Evolutionary conservation across 1,140 invertebrate species (phyloP), one percentile per base, ranked within the genome.

Genomic region (Lepidurus packardi): DNA sequence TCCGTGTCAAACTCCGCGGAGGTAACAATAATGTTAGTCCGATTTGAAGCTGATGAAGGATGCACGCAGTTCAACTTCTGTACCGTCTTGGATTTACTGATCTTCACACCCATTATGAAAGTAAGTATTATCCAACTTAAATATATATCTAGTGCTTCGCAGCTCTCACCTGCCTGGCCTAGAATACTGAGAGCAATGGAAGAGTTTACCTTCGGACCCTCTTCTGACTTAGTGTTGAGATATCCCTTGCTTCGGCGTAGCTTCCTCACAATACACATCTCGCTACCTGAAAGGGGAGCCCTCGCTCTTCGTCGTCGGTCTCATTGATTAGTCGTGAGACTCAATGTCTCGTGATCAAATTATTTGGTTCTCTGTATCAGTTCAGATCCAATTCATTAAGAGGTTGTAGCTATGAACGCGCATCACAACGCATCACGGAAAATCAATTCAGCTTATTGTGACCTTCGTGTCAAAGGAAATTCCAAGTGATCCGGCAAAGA

Each of bases 351-450:
- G 16, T n/a, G 16, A 47, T 13, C 53, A 65, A 65, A 65, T 65
- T 65, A 65, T 65, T 65, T 65, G 53, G 53, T 65, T 65, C 13
- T 21, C 53, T 65, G 53, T 65, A 13, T 65, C 53, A 16, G 53
- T 21, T 65, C 16, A 65, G 53, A 16, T 65, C 53, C 53, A 65
- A 65, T 65, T 65, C 53, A 65, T 65, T 65, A 65, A 65, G 53
- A 34, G 53, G 21, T 16, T 65, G 53, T 16, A 65, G 8, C 53
- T 65, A 65, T 65, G 8, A n/a, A 65, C 53, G 13, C 53, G 53
- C 53, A 65, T 16, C 53, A 65, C 53, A 65, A 65, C 53, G 53
- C 53, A n/a, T 65, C 53, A 65, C 53, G 53, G 13, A 21, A 65
- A 65, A 65, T 65, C 53, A 65, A 65, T 65, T 65, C 16, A 21